A percentile compares a stretch with the other conserved stretches of the same genome.
Evolutionary conservation across 2,888 invertebrate species (phyloP).

Genomic region (Lasioglossum calceatum): DNA sequence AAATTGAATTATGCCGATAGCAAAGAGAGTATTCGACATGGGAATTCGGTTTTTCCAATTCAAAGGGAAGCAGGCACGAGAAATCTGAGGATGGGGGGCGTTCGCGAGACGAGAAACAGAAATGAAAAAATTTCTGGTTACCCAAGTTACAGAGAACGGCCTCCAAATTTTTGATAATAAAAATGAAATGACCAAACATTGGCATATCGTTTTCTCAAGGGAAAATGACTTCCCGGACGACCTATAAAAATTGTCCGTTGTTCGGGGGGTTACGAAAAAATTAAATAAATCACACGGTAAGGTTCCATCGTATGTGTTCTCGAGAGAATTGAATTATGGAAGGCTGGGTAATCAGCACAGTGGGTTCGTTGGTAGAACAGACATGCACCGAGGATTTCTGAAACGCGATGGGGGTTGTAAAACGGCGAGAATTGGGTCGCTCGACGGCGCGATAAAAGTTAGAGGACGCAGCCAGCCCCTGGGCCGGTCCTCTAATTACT

Average conservation of each 20-base stretch:
- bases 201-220: too few relatives aligned
- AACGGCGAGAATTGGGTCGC: constrained; percentile 59
- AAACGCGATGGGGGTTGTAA: background rate
- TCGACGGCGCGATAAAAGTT: constrained; percentile 41
- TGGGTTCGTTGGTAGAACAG: background rate
- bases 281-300: background rate
- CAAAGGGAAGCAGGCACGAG: background rate
- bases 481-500: constrained; percentile 48
- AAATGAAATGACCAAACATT: too few relatives aligned
- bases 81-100: background rate
- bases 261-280: background rate
- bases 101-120: background rate
- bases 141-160: too few relatives aligned
- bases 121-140: background rate
- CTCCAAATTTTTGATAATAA: too few relatives aligned
- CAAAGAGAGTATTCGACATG: background rate
- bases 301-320: background rate
- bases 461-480: constrained; percentile 8
- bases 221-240: too few relatives aligned
- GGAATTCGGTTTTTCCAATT: background rate
- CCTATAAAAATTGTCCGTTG: too few relatives aligned
- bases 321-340: background rate
- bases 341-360: background rate
- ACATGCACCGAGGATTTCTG: background rate
- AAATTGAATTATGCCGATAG: background rate